Base-by-base conservation (phyloP, 2,888 invertebrate genomes). In the Germaria angustata region DNA sequence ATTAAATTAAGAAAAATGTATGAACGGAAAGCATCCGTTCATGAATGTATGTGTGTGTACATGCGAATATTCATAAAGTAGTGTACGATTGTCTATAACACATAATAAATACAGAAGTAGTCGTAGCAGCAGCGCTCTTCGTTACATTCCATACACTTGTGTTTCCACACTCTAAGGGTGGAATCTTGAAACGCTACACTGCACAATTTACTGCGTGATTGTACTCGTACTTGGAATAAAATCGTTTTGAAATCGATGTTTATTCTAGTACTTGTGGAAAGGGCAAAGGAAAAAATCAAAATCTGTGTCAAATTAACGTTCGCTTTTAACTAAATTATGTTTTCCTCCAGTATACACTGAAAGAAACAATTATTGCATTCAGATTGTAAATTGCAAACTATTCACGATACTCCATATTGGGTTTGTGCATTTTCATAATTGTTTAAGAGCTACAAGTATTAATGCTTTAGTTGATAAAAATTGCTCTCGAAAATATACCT, bases 221-320 rank as follows among this genome's bases (percentile, higher is more conserved):
- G 32, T 68, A 55, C 68, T 79, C n/a, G n/a, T n/a, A n/a, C n/a
- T n/a, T 78, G 82, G 59, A 51, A 78, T 78, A 49, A 59, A 69
- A 76, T 39, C 57, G 49, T 65, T 73, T 61, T 41, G 32, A 76
- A 72, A 78, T 81, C 72, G 63, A 81, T 81, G 77, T 73, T 81
- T 77, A 77, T 81, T 72, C 68, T 63, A 68, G 63, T 41, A 68
- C 57, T 78, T 75, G 63, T 53, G 51, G 32, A 75, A 72, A 72
- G 63, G 32, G 28, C 7, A 68, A 28, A 75, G 15, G 15, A 36
- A 61, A 59, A 66, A 32, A 51, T 28, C 28, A 46, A 81, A 81
- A 81, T 81, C 81, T 81, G 78, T 81, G 81, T 81, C 81, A 81
- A 73, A 65, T 78, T 81, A 55, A 77, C 20, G 22, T 20, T 59